A percentile compares a stretch with the other conserved stretches of the same genome.
phyloP scores from a whole-genome alignment of 2,797 vertebrate genomes.

The Ambastaia sidthimunki region DNA sequence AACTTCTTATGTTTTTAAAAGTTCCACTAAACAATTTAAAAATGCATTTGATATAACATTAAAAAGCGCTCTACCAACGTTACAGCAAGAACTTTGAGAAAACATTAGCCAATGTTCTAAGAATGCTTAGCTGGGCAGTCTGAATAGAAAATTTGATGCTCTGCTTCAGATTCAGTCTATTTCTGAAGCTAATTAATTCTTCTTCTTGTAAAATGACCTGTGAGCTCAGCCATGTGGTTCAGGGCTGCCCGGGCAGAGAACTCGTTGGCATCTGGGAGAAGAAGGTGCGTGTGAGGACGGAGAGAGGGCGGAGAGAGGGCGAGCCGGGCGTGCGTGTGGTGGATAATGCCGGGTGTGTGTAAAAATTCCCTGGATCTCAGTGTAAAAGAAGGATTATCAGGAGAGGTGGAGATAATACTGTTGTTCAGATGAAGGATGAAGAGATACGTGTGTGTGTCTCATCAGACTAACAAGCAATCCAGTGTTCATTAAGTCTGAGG shows the following conservation, averaged over 20 bases:
- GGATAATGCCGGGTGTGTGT: conserved; percentile 43
- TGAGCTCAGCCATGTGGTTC: conserved; percentile 58
- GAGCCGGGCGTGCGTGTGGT: not conserved
- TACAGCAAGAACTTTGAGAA: too few species aligned
- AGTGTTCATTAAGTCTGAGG: conserved; percentile 47
- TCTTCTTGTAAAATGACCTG: conserved; percentile 69
- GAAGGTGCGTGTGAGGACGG: conserved; percentile 54
- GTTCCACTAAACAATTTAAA: too few species aligned
- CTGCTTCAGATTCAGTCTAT: conserved; percentile 27
- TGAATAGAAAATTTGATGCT: conserved; percentile 55
- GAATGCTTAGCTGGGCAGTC: too few species aligned
- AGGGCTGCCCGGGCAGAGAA: not conserved
- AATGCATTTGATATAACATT: too few species aligned
- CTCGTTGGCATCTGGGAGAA: conserved; percentile 48
- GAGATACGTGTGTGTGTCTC: conserved; percentile 37
- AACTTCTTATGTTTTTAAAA: too few species aligned
- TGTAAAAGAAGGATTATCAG: conserved; percentile 44
- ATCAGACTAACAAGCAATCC: conserved; percentile 55
- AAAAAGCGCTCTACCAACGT: too few species aligned
- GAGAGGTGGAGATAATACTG: conserved; percentile 39
- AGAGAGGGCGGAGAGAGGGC: conserved; percentile 43
- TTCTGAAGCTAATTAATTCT: conserved; percentile 70
- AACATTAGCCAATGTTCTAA: too few species aligned
- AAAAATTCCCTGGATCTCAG: conserved; percentile 31
- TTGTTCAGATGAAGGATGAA: conserved; percentile 42